Evolutionary conservation across 2,113 vertebrate species (phyloP).

Genomic region (Actinemys pallida): DNA sequence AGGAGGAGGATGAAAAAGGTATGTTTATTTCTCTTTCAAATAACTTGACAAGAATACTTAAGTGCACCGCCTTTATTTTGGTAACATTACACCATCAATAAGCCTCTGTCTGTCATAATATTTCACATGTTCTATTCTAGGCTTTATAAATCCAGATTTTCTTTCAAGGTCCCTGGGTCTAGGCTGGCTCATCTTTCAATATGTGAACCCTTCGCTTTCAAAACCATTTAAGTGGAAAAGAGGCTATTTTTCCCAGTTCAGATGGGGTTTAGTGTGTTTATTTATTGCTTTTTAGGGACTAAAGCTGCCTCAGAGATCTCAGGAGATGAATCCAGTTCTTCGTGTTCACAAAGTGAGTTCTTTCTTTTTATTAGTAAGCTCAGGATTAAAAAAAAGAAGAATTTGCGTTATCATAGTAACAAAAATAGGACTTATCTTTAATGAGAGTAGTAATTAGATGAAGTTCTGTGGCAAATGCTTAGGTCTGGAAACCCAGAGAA

Average conservation of each 20-base stretch:
- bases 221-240: background rate
- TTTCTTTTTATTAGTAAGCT: slow-evolving; percentile 17
- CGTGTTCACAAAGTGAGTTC: background rate
- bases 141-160: background rate
- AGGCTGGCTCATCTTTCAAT: background rate
- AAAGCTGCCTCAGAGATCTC: background rate
- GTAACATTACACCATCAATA: background rate
- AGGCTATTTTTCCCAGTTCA: background rate
- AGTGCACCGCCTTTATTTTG: background rate
- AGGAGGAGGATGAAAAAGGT: slow-evolving; percentile 33
- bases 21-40: background rate
- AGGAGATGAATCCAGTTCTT: background rate
- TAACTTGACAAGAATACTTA: background rate
- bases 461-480: background rate
- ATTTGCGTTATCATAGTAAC: background rate
- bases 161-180: background rate
- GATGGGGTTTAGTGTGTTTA: background rate
- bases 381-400: background rate
- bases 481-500: background rate
- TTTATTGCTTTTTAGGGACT: background rate
- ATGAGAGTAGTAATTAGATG: background rate
- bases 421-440: background rate
- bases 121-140: background rate
- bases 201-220: background rate
- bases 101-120: background rate